A percentile compares a stretch with the other conserved stretches of the same genome.
Evolutionary conservation across 2,888 invertebrate genomes (phyloP).

Genomic region (Drosophila longiperda): DNA sequence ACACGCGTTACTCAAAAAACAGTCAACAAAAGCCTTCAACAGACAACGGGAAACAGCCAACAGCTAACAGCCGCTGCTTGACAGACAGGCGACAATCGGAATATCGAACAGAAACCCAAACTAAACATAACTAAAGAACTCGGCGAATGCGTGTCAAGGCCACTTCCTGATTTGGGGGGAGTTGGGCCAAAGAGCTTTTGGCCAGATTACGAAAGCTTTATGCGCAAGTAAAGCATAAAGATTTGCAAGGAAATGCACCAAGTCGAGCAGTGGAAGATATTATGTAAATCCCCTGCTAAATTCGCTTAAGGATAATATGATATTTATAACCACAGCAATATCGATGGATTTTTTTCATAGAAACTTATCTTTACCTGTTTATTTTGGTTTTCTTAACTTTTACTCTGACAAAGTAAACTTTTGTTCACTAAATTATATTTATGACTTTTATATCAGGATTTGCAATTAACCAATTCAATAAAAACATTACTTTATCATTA

Average conservation of each 20-base stretch:
- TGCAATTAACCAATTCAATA: background rate
- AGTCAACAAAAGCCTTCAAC: no score
- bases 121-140: constrained; percentile 37
- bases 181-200: constrained; percentile 10
- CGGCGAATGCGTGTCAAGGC: constrained; percentile 44
- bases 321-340: background rate
- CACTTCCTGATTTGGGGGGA: background rate
- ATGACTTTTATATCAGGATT: background rate
- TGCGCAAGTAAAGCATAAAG: constrained; percentile 1
- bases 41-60: background rate
- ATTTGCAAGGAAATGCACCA: background rate
- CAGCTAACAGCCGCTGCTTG: constrained; percentile 8
- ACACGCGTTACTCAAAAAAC: constrained; percentile 5
- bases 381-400: background rate
- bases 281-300: background rate
- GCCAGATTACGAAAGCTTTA: constrained; percentile 11
- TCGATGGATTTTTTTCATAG: background rate
- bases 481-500: background rate
- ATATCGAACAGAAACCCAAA: constrained; percentile 34
- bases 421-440: background rate
- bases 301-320: background rate
- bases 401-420: background rate
- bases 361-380: background rate
- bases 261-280: background rate
- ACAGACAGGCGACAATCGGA: constrained; percentile 43